Conservation (phyloP, 2,797 vertebrate genomes). For the Caiman crocodilus region DNA sequence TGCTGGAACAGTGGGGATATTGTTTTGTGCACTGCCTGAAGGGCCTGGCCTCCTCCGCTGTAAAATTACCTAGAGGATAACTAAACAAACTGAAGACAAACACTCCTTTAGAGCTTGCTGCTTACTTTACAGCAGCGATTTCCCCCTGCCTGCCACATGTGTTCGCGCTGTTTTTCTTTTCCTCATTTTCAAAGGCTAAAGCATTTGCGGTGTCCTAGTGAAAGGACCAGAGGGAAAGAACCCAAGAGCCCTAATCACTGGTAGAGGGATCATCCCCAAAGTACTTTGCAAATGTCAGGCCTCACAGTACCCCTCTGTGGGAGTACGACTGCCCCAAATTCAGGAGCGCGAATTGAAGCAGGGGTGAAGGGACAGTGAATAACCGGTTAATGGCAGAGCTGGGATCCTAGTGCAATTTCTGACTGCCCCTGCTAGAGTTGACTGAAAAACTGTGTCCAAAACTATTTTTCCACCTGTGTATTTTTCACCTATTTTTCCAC, state of each 20-base stretch:
- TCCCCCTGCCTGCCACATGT: constrained; percentile 53
- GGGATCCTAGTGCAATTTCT: neutral
- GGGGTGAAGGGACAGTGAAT: rapidly evolving
- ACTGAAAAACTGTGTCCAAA: too few species aligned
- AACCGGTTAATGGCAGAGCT: rapidly evolving
- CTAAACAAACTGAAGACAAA: constrained; percentile 78
- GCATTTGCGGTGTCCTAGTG: neutral
- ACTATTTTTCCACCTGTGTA: too few species aligned
- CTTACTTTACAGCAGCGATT: constrained; percentile 69
- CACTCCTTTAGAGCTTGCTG: constrained; percentile 70
- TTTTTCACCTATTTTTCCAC: too few species aligned
- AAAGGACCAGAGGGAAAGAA: neutral
- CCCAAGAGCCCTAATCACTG: neutral
- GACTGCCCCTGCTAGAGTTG: neutral
- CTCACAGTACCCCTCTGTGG: neutral
- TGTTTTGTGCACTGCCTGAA: constrained; percentile 69
- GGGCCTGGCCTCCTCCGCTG: constrained; percentile 64
- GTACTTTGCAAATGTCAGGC: neutral
- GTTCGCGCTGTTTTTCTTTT: constrained; percentile 24
- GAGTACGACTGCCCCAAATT: neutral
- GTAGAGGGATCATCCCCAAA: neutral
- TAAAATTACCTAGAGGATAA: constrained; percentile 79
- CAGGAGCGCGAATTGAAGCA: neutral
- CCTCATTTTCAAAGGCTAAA: neutral
- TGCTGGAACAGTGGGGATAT: constrained; percentile 75